phyloP scores from a whole-genome alignment of 2,113 vertebrate species.

The Antechinus flavipes region DNA sequence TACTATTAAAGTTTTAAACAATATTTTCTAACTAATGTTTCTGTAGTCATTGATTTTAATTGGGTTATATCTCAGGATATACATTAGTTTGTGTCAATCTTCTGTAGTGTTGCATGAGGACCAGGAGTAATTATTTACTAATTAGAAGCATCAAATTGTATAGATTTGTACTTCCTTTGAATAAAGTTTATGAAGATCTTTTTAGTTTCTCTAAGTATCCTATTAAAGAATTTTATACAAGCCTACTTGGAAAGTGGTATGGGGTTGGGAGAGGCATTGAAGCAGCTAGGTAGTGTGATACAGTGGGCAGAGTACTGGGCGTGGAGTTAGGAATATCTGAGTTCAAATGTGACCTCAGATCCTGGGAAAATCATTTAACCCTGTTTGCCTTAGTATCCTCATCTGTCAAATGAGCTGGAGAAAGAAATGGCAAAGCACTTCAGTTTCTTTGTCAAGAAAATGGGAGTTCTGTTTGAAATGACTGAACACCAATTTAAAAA shows the following conservation, averaged over 20 bases:
- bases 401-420: too few relatives aligned
- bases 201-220: constrained; percentile 15
- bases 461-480: too few relatives aligned
- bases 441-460: too few relatives aligned
- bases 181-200: constrained; percentile 17
- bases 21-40: constrained; percentile 31
- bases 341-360: too few relatives aligned
- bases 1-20: not conserved
- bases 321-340: too few relatives aligned
- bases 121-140: constrained; percentile 9
- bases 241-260: constrained; percentile 19
- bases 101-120: constrained; percentile 2
- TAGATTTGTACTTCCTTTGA: constrained; percentile 16
- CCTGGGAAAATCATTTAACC: too few relatives aligned
- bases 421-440: too few relatives aligned
- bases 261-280: too few relatives aligned
- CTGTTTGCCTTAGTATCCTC: too few relatives aligned
- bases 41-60: not conserved
- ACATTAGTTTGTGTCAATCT: constrained; percentile 31
- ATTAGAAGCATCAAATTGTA: not conserved
- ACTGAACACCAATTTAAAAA: not conserved
- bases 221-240: not conserved
- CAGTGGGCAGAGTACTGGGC: too few relatives aligned
- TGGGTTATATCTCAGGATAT: constrained; percentile 19
- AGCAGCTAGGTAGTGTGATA: too few relatives aligned